These are phyloP conservation scores for Liolophura sinensis DNA, from an alignment of 1,140 invertebrate genomes.

Conservation along the genomic window DNA sequence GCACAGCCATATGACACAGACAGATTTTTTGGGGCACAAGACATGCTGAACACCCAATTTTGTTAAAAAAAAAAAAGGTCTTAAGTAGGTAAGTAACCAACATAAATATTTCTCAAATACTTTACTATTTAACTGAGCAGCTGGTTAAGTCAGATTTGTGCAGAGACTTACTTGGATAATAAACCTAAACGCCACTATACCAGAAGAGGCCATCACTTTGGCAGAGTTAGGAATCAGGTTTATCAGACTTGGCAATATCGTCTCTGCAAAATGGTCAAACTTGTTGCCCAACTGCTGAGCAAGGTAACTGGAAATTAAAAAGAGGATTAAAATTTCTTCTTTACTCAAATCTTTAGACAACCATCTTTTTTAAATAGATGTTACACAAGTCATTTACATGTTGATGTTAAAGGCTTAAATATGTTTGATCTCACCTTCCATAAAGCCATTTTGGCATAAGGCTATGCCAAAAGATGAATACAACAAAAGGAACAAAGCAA, in stretches of 20 bases:
- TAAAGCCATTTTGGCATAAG: too few species aligned
- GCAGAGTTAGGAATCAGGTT: slow-evolving; percentile 94
- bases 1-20: background rate
- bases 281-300: slow-evolving; percentile 81
- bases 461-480: too few species aligned
- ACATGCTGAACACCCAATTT: too few species aligned
- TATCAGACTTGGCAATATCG: slow-evolving; percentile 80
- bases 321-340: background rate
- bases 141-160: background rate
- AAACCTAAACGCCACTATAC: slow-evolving; percentile 83
- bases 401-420: too few species aligned
- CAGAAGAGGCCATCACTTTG: slow-evolving; percentile 93
- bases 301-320: slow-evolving; percentile 67
- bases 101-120: background rate
- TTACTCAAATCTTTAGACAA: too few species aligned
- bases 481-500: too few species aligned
- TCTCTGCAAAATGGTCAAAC: slow-evolving; percentile 83
- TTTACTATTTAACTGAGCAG: background rate
- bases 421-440: too few species aligned
- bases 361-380: too few species aligned
- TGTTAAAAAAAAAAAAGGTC: too few species aligned
- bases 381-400: too few species aligned
- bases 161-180: slow-evolving; percentile 70
- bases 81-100: too few species aligned
- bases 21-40: too few species aligned